These are phyloP conservation scores for Rissa tridactyla DNA, from an alignment of 2,113 vertebrate species.

Conservation along the genomic window DNA sequence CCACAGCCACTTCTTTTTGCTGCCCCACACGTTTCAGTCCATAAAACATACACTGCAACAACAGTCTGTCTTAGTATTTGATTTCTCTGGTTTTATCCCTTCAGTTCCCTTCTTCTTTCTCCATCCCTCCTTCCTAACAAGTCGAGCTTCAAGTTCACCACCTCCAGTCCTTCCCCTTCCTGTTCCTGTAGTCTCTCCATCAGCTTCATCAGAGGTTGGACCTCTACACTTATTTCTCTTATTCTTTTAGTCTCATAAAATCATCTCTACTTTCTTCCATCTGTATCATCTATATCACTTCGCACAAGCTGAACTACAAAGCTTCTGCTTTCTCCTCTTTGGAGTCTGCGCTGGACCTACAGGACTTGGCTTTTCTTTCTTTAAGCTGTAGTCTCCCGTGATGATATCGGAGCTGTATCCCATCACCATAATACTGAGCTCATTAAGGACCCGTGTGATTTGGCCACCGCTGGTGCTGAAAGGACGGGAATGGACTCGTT, in stretches of 20 bases:
- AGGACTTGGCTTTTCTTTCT: neutral
- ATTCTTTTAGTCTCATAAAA: neutral
- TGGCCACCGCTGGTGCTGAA: accelerated
- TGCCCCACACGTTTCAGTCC: neutral
- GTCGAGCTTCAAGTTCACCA: neutral
- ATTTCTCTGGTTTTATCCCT: neutral
- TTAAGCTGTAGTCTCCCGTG: neutral
- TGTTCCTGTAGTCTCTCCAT: neutral
- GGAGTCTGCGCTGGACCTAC: neutral
- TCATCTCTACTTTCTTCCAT: neutral
- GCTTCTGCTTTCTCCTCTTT: neutral
- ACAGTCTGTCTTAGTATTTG: neutral
- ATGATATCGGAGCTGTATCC: neutral
- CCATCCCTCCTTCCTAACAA: neutral
- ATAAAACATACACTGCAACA: neutral
- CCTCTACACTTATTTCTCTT: neutral
- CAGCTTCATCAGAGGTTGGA: neutral
- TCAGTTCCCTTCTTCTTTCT: neutral
- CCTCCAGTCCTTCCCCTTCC: neutral
- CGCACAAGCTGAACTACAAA: neutral
- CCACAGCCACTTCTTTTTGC: neutral
- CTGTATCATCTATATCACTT: neutral
- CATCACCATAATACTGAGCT: neutral
- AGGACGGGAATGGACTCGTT: neutral
- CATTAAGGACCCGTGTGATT: neutral